phyloP scores from a whole-genome alignment of 2,888 invertebrate genomes.

The Drosophila barbarae region DNA sequence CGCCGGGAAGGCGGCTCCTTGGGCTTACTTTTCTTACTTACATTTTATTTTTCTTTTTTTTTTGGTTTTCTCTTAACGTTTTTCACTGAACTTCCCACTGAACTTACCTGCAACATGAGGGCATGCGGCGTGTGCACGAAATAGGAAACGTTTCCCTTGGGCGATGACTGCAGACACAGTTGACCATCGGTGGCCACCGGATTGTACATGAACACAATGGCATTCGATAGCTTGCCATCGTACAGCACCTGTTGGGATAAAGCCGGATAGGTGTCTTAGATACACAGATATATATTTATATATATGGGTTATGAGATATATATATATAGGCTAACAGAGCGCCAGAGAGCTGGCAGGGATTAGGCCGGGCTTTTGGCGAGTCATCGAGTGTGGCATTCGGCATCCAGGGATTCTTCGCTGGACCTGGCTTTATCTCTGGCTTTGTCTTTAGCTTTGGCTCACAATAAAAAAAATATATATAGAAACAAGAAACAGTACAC shows the following conservation, averaged over 20 bases:
- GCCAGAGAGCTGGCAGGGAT: conserved; percentile 23
- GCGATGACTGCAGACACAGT: conserved; percentile 98
- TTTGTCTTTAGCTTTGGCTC: conserved; percentile 36
- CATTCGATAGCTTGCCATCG: conserved; percentile 97
- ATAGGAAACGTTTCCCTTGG: conserved; percentile 97
- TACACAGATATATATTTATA: neutral
- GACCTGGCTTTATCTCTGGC: conserved; percentile 38
- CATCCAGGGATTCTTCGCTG: neutral
- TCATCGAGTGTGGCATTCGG: conserved; percentile 44
- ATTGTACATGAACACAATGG: conserved; percentile 99
- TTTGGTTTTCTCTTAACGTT: conserved; percentile 11
- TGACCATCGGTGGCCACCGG: conserved; percentile 99
- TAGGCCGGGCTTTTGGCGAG: conserved; percentile 53
- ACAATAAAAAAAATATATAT: conserved; percentile 13
- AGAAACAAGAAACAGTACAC: neutral
- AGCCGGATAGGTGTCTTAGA: conserved; percentile 7
- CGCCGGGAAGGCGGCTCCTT: neutral
- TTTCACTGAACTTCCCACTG: conserved; percentile 5
- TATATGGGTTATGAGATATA: neutral
- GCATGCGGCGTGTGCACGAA: conserved; percentile 99
- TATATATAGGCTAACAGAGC: conserved; percentile 1
- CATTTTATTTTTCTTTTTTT: too few relatives aligned
- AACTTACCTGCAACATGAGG: conserved; percentile 95
- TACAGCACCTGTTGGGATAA: conserved; percentile 89
- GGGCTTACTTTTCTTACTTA: neutral